Percentiles rank a stretch among this genome's conserved stretches.
These are phyloP conservation scores for Archips xylosteana DNA, from an alignment of 2,888 invertebrate species.

Conservation along the genomic window DNA sequence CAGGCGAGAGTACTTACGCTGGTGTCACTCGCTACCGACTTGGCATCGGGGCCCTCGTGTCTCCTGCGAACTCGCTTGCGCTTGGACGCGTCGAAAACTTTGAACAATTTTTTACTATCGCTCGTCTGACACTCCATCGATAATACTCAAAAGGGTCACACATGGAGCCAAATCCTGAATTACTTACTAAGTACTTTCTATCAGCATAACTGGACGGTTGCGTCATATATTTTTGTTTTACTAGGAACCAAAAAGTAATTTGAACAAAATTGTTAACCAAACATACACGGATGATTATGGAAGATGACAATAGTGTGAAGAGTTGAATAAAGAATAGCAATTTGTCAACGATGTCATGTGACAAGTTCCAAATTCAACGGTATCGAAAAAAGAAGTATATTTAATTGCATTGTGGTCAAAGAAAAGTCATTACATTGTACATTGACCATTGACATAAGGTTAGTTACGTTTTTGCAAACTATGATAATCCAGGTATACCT, in stretches of 20 bases:
- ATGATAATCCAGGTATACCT: too few relatives aligned
- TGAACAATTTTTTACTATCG: constrained; percentile 77
- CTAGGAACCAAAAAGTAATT: constrained; percentile 57
- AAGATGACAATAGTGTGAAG: constrained; percentile 58
- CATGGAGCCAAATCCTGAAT: constrained; percentile 58
- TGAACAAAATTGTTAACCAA: constrained; percentile 62
- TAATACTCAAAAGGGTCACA: constrained; percentile 60
- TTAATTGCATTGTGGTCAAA: not conserved
- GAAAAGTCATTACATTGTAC: too few relatives aligned
- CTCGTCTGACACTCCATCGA: constrained; percentile 75
- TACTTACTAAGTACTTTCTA: constrained; percentile 9
- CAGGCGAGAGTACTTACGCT: constrained; percentile 65
- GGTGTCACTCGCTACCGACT: constrained; percentile 69
- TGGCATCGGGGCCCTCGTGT: constrained; percentile 61
- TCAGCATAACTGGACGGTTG: constrained; percentile 51
- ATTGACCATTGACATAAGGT: too few relatives aligned
- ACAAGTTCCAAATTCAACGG: constrained; percentile 7
- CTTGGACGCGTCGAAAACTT: constrained; percentile 76
- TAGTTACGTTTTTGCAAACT: too few relatives aligned
- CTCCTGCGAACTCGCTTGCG: constrained; percentile 66
- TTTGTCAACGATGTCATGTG: constrained; percentile 19
- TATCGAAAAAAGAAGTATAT: not conserved
- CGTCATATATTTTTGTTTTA: constrained; percentile 47
- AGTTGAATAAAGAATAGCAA: constrained; percentile 69
- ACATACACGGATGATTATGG: constrained; percentile 59